Base-by-base conservation (phyloP, 2,797 vertebrate genomes). In the Anas georgica region DNA sequence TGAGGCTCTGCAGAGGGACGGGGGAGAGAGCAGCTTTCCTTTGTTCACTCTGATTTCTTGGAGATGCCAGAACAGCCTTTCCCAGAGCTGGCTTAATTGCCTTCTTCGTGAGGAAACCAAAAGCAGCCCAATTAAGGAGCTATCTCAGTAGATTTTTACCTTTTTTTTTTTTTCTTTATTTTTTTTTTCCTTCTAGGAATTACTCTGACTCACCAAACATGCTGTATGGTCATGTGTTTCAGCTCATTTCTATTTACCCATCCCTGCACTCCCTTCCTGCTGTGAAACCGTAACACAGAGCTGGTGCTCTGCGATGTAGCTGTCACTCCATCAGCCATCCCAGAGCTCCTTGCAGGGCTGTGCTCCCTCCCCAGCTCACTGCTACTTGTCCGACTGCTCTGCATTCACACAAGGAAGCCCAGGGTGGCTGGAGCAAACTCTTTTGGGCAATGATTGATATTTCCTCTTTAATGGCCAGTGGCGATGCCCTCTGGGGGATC, bases 161-260 rank as follows among this genome's bases (percentile, higher is more conserved):
- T 3, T 25, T 63, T 43, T 25, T 63, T 63, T 41, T 70, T 54
- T 93, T 86, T 21, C 4, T 43, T 45, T 18, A 9, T 45, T 43
- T 46, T 3, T 45, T 67, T 72, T 70, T 93, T 86, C 84, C 91
- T 95, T 96, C 88, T 95, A 96, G 76, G 84, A 95, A 95, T 78
- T 89, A 63, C 88, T 96, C 41, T 96, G 72, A 83, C 41, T 86
- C 59, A 69, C 66, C 68, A 92, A 70, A 33, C n/a, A n/a, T 55
- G 46, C 70, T 88, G 37, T 60, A 64, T 8, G 23, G 63, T 70
- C 56, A 84, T 50, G 68, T 12, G 7, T 79, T 93, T 7, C 33
- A 76, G 31, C 75, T 96, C 4, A 7, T 68, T 93, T 91, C 39
- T 77, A 23, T 93, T 85, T 63, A 77, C 21, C 70, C 37, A 10